Percentiles rank a stretch among this genome's conserved stretches.
phyloP scores from a whole-genome alignment of 1,140 invertebrate genomes.

The Alviniconcha marisindica region DNA sequence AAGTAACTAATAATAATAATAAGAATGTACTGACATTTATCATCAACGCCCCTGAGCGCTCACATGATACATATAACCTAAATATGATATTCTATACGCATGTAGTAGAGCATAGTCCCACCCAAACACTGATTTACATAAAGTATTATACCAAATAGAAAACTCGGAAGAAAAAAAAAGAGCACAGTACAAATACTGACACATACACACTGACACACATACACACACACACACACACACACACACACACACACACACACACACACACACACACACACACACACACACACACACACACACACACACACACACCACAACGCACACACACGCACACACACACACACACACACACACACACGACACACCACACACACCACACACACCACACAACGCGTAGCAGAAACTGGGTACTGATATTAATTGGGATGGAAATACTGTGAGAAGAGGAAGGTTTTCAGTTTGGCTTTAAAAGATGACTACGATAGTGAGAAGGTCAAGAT shows the following conservation, averaged over 20 bases:
- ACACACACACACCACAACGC: not conserved
- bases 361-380: not conserved
- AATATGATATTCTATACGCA: not conserved
- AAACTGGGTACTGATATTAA: not conserved
- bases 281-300: conserved; percentile 14
- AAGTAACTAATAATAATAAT: no score
- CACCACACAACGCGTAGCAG: not conserved
- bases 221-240: conserved; percentile 18
- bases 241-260: conserved; percentile 13
- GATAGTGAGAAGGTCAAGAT: no score
- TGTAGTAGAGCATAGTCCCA: no score
- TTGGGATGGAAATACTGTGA: not conserved
- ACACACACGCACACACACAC: not conserved
- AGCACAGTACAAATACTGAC: not conserved
- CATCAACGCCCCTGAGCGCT: not conserved
- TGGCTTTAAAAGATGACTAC: no score
- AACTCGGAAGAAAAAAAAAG: not conserved
- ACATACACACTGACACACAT: not conserved
- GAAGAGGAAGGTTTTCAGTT: no score
- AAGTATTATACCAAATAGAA: not conserved
- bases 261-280: conserved; percentile 15
- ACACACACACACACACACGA: not conserved
- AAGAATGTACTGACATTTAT: no score
- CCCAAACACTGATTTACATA: not conserved
- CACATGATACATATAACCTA: not conserved